Base-by-base conservation (phyloP, 2,797 vertebrate genomes). In the Choloepus didactylus region DNA sequence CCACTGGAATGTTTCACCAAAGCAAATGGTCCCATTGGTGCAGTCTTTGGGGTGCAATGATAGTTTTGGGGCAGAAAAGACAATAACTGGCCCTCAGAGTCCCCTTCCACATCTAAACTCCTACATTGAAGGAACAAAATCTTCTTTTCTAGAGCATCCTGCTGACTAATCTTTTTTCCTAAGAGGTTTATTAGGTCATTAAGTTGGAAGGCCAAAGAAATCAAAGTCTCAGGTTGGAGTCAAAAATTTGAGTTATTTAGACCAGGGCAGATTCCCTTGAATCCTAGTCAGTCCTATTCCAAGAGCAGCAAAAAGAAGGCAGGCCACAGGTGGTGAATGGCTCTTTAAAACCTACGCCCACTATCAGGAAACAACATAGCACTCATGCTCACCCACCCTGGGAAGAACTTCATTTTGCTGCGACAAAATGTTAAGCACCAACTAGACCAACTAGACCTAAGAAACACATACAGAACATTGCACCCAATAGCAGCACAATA, bases 21-120 rank as follows among this genome's bases (percentile, higher is more conserved):
- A 41, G 54, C 23, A 38, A 72, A 72, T 35, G 23, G 19, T 25
- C 56, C 41, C 9, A 18, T 77, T 46, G 23, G 11, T 8, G n/a
- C 31, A 35, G 35, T 41, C 44, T 85, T 54, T 79, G 9, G 18
- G 6, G 79, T n/a, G 46, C 15, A 51, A 49, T 31, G 44, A 51
- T 12, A 79, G 69, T 23, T 72, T 51, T 54, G 75, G 66, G 66
- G 79, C 27, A 92, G 60, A 69, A 89, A 72, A 69, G 83, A 75
- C 25, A 77, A 12, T 56, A 81, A 79, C 6, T n/a, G 6, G 59
- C 44, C 46, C 31, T 56, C 8, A 60, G 49, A 49, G 15, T 59
- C 38, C 3, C 6, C 9, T 62, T 69, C 25, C 16, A 10, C 21
- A 60, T 23, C 38, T 93, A 35, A 87, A 95, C 38, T 38, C 44